Evolutionary conservation across 2,113 vertebrate species (phyloP), one percentile per base, ranked within the genome.

Genomic region (Micronisus gabar): DNA sequence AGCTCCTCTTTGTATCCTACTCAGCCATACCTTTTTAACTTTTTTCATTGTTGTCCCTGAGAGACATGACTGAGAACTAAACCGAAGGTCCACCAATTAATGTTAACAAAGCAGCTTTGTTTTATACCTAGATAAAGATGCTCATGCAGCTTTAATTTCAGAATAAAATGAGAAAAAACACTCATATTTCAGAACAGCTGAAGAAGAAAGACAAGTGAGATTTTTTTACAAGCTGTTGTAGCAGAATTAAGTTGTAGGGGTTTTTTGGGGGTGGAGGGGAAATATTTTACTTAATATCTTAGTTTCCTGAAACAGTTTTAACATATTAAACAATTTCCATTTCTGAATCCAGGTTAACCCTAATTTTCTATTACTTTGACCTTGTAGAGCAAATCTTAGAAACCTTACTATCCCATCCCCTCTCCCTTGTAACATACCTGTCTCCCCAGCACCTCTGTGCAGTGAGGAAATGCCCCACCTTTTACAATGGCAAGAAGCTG

Each of bases 251-350:
- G 27, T 67, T 47, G 22, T 62, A 75, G 50, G 20, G 9, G 1
- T 8, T 50, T 70, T 83, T 41, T 11, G 13, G 1, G 1, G 1
- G 7, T 3, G 20, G 16, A 22, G 10, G 15, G 11, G 32, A 47
- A 56, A 26, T 67, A 48, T 48, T 88, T 90, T 70, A 52, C 18
- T 58, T 59, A 45, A 32, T 78, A 74, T 59, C 65, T 73, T 81
- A 29, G 36, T 41, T 92, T 91, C 8, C 34, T 88, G 48, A 32
- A 74, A 68, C 7, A 65, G 32, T 72, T 92, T 81, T 79, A 94
- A 74, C 19, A 13, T 20, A 61, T 48, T 21, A 52, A 78, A 56
- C 3, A 41, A 30, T 48, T 72, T 65, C 36, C 4, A 15, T 52
- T 84, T 79, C 70, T 85, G 48, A 89, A 68, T 68, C 23, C 36